Evolutionary conservation across 2,113 vertebrate genomes (phyloP).

Genomic region (Paraplagusia blochii): DNA sequence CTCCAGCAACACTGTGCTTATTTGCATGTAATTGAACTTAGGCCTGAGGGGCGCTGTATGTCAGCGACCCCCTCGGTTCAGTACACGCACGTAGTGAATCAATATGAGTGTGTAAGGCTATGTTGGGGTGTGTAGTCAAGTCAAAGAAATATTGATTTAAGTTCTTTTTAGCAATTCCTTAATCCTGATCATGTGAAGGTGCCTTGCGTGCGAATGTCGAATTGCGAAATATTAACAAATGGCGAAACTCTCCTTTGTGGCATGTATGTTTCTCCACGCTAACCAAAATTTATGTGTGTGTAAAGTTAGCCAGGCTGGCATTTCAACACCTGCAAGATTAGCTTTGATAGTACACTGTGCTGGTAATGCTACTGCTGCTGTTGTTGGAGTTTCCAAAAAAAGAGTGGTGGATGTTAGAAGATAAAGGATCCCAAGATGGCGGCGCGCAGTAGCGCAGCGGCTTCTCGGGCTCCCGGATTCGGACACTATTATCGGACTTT

Average conservation of each 20-base stretch:
- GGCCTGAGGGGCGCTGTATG: slow-evolving; percentile 16
- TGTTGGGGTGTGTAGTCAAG: slow-evolving; percentile 1
- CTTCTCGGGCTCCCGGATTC: too few relatives aligned
- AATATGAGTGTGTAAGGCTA: too few relatives aligned
- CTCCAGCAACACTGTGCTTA: slow-evolving; percentile 21
- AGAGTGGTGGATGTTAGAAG: neutral
- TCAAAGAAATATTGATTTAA: slow-evolving; percentile 8
- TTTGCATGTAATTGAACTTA: slow-evolving; percentile 43
- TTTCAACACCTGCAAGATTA: slow-evolving; percentile 38
- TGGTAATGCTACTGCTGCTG: slow-evolving; percentile 20
- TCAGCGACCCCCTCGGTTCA: slow-evolving; percentile 8
- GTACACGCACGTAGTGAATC: neutral
- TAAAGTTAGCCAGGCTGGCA: slow-evolving; percentile 23
- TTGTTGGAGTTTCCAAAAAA: slow-evolving; percentile 17
- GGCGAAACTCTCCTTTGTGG: slow-evolving; percentile 46
- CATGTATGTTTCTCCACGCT: slow-evolving; percentile 23
- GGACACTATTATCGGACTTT: too few relatives aligned
- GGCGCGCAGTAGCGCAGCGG: too few relatives aligned
- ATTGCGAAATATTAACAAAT: slow-evolving; percentile 19
- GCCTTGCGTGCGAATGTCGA: slow-evolving; percentile 9
- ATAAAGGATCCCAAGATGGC: too few relatives aligned
- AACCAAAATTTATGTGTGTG: slow-evolving; percentile 31
- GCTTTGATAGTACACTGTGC: slow-evolving; percentile 17
- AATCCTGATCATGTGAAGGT: slow-evolving; percentile 2
- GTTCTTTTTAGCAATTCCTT: neutral